Evolutionary conservation across 1,140 invertebrate species (phyloP).

Genomic region (Bursaphelenchus mucronatus): DNA sequence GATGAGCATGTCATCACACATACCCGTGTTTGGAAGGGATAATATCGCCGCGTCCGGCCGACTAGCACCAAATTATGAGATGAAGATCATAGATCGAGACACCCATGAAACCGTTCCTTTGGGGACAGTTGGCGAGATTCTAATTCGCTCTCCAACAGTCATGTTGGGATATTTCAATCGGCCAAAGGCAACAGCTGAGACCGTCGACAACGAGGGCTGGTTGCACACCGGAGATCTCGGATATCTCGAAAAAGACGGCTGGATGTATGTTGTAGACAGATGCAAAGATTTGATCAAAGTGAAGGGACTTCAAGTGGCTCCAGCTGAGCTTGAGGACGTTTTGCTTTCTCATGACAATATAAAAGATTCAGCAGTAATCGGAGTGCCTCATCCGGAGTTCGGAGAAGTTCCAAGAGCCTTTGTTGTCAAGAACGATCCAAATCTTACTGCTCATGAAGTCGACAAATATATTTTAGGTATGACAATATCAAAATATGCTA

Average conservation of each 20-base stretch:
- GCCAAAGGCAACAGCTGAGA: conserved; percentile 62
- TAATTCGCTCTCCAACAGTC: conserved; percentile 21
- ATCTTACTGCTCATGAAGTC: conserved; percentile 31
- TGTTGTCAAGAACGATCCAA: conserved; percentile 67
- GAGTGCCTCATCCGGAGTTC: conserved; percentile 69
- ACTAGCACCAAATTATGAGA: conserved; percentile 12
- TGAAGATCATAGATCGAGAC: conserved; percentile 29
- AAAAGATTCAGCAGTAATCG: conserved; percentile 73
- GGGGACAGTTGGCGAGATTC: conserved; percentile 15
- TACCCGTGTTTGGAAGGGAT: neutral
- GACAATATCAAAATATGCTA: neutral
- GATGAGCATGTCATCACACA: conserved; percentile 1
- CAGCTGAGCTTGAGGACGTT: conserved; percentile 77
- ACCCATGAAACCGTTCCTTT: conserved; percentile 8
- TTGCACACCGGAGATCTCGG: conserved; percentile 75
- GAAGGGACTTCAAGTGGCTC: conserved; percentile 76
- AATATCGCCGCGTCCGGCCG: neutral
- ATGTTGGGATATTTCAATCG: conserved; percentile 27
- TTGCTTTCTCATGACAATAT: conserved; percentile 66
- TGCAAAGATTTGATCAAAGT: conserved; percentile 85
- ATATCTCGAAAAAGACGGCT: conserved; percentile 70
- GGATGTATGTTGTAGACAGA: conserved; percentile 72
- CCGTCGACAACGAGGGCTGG: conserved; percentile 71
- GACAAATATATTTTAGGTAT: conserved; percentile 19
- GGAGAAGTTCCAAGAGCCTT: conserved; percentile 76